Base-by-base conservation (phyloP, 2,113 vertebrate species). In the Stictonetta naevosa region DNA sequence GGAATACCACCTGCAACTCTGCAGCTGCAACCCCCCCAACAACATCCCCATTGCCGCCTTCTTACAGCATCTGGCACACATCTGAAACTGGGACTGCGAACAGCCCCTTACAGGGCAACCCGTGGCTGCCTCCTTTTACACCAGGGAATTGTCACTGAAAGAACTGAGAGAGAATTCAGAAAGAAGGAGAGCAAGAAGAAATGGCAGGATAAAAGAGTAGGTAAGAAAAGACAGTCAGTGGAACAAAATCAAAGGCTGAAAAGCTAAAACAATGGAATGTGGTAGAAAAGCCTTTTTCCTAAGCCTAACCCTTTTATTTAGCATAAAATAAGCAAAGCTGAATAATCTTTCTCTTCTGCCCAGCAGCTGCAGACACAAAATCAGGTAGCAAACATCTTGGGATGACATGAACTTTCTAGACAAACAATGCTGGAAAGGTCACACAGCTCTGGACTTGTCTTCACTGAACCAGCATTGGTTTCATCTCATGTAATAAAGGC, bases 31-130 rank as follows among this genome's bases (percentile, higher is more conserved):
- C 46, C 25, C 1, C 1, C 5, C 11, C 36, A 38, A 53, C 4
- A 28, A 59, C 5, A 23, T 52, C n/a, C 21, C 33, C 0, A 0
- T 50, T 75, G 42, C 21, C 26, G 14, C 50, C 20, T 1, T 50
- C 20, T 1, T 0, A 1, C 13, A 1, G 0, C 16, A 17, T 9
- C 50, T 46, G 53, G 58, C 33, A 22, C 16, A 8, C 10, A 23
- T 13, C 38, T 1, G 0, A 20, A 25, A 13, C 10, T 1, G 0
- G 28, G 34, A 26, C 42, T 68, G 34, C 23, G n/a, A 83, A 5
- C 11, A 16, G 76, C 88, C 48, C 22, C 6, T 2, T 14, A 34
- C 7, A 33, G 2, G 1, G 75, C 36, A 82, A 59, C n/a, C 63
- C 25, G 55, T 3, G 80, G 40, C 73, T 86, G 59, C 83, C 74